Evolutionary conservation across 2,888 invertebrate species (phyloP).

Genomic region (Nephrotoma appendiculata): DNA sequence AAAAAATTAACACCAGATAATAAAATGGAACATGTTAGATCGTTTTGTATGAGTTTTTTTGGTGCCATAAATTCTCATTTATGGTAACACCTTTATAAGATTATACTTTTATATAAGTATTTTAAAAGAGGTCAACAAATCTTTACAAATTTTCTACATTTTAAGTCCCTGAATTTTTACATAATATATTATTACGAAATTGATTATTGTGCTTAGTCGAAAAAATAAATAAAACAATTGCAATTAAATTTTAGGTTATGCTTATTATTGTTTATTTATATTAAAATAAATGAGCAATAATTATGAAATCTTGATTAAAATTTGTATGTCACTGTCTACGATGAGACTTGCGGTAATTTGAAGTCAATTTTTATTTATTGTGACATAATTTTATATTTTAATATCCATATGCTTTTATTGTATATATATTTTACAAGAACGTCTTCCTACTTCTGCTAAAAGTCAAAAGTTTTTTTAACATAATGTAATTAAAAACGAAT

Average conservation of each 20-base stretch:
- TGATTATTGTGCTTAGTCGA: background rate
- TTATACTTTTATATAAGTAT: background rate
- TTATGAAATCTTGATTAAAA: background rate
- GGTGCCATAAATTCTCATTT: background rate
- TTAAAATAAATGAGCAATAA: background rate
- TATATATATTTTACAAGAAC: too few relatives aligned
- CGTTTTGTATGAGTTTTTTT: background rate
- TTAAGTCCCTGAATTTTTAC: background rate
- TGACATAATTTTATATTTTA: background rate
- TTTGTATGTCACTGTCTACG: background rate
- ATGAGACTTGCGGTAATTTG: background rate
- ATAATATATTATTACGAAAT: background rate
- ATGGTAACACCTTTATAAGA: background rate
- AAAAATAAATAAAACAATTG: background rate
- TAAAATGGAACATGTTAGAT: background rate
- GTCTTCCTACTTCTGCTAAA: too few relatives aligned
- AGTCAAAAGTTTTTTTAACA: too few relatives aligned
- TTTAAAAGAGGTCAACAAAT: background rate
- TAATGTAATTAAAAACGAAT: too few relatives aligned
- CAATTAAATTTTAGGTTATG: background rate
- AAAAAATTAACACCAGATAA: background rate
- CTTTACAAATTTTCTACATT: background rate
- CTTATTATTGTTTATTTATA: background rate
- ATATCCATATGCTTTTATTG: background rate
- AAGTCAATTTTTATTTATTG: background rate